Evolutionary conservation across 2,797 vertebrate genomes (phyloP).

Genomic region (Girardinus metallicus): DNA sequence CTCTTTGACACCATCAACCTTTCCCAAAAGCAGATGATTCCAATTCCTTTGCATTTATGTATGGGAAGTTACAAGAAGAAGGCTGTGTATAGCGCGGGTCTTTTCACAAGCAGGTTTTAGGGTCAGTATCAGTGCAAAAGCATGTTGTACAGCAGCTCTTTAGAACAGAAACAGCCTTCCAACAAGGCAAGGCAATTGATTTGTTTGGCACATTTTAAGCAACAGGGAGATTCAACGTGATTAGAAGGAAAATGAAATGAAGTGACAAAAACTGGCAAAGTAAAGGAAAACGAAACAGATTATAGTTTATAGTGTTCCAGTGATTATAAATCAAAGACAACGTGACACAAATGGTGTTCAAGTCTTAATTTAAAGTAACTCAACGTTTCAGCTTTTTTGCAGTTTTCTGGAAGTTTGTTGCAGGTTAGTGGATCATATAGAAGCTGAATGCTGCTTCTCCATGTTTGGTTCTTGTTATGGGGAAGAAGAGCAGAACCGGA

Average conservation of each 20-base stretch:
- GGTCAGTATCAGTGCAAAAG: not conserved
- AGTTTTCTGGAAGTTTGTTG: too few relatives aligned
- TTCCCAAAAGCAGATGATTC: not conserved
- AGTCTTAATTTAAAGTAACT: not conserved
- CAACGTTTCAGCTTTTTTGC: too few relatives aligned
- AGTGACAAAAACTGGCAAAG: not conserved
- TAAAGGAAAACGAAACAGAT: not conserved
- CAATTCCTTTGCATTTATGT: not conserved
- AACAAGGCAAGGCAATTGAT: not conserved
- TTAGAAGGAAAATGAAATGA: not conserved
- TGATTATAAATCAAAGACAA: not conserved
- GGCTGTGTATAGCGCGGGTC: not conserved
- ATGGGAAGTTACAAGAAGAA: not conserved
- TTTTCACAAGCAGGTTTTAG: not conserved
- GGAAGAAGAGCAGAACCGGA: too few relatives aligned
- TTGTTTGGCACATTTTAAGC: not conserved
- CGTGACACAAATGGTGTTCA: not conserved
- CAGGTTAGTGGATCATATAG: too few relatives aligned
- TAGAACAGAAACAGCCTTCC: not conserved
- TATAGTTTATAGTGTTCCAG: not conserved
- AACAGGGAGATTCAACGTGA: not conserved
- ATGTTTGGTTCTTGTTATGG: too few relatives aligned
- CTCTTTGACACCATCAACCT: not conserved
- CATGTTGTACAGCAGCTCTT: not conserved
- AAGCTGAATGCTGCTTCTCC: too few relatives aligned